Evolutionary conservation across 2,888 invertebrate genomes (phyloP), one percentile per base, ranked within the genome.

Genomic region (Venustoraphidia nigricollis): DNA sequence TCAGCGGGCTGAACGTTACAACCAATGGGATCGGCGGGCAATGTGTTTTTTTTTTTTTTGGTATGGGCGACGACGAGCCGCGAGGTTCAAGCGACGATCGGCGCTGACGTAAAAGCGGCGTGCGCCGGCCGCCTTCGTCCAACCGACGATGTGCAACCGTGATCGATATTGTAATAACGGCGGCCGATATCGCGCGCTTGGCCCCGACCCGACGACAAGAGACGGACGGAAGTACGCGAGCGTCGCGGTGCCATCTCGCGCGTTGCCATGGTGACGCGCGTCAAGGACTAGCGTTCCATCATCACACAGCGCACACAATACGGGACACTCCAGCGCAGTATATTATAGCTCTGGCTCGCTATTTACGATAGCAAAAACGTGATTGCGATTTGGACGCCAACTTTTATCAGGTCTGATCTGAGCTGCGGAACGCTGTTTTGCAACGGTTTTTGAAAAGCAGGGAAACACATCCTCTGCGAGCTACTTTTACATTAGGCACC

Each of bases 101-200:
- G 59, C 69, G 70, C 69, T 69, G 69, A 67, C 66, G 69, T 67
- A 68, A 67, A 64, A 59, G 56, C 50, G 41, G 37, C 49, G 49
- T 34, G 43, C 38, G 58, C 57, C 53, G 54, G 53, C 56, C 57
- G 57, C 57, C 59, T 57, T 54, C 53, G 53, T 52, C 56, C 53
- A 60, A 37, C 41, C 27, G 27, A 27, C 27, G 27, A 27, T 6
- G 27, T 27, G 27, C 27, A 27, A 27, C 27, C 6, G 27, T 27
- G 27, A 27, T 27, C 27, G 27, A 27, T 27, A 27, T 47, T 9
- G 27, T 11, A 13, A n/a, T 38, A 34, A 34, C 27, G 39, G 11
- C 37, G 44, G 36, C 36, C 38, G 39, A 48, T 44, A 39, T 36
- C 39, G 39, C 48, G 27, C 39, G 14, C 47, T 17, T 34, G 47